Evolutionary conservation across 2,113 vertebrate species (phyloP).

Genomic region (Sapajus apella): DNA sequence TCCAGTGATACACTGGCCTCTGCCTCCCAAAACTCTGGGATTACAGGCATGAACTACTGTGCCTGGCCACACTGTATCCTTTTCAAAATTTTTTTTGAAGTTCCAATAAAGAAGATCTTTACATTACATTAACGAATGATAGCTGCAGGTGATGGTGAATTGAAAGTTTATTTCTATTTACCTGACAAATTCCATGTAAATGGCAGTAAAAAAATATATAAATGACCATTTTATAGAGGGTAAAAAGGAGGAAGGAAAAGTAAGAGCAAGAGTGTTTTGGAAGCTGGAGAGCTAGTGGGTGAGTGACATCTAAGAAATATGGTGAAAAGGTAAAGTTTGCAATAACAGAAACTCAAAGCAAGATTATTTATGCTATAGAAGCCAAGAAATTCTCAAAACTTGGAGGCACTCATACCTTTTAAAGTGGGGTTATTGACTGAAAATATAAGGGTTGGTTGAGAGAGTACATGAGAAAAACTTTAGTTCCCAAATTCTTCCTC

Average conservation of each 20-base stretch:
- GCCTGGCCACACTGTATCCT: too few relatives aligned
- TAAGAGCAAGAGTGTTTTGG: background rate
- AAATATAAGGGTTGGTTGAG: background rate
- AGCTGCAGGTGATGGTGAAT: background rate
- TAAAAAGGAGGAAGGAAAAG: background rate
- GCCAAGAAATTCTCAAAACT: background rate
- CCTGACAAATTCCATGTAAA: background rate
- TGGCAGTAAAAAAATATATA: background rate
- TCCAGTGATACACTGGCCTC: too few relatives aligned
- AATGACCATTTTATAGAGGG: background rate
- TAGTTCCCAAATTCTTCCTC: background rate
- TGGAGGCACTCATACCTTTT: background rate
- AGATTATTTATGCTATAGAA: background rate
- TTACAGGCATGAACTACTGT: too few relatives aligned
- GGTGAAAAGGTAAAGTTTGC: background rate
- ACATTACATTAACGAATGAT: background rate
- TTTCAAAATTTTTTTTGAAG: background rate
- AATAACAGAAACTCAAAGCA: background rate
- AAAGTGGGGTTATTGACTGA: background rate
- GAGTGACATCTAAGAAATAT: background rate
- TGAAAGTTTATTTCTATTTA: background rate
- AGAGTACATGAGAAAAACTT: background rate
- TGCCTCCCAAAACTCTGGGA: too few relatives aligned
- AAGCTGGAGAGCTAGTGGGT: background rate
- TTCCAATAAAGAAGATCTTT: background rate